phyloP scores from a whole-genome alignment of 35 echinoderm and acorn worm genomes.

The Ophiothrix spiculata region DNA sequence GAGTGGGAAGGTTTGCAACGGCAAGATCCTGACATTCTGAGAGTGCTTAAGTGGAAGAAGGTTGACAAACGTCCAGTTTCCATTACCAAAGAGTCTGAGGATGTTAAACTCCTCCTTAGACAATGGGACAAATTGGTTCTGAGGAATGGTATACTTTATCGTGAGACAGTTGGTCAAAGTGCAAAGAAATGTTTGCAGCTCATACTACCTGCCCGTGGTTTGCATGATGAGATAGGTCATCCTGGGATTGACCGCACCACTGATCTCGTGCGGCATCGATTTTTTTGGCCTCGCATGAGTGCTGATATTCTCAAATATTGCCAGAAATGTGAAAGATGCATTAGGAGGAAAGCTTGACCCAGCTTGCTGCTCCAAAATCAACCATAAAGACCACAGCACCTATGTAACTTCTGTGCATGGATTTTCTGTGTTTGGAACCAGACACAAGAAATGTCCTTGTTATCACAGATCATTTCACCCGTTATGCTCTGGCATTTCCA shows the following conservation, averaged over 20 bases:
- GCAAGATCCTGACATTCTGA: no score
- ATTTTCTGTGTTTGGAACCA: constrained; percentile 56
- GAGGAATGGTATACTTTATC: constrained; percentile 23
- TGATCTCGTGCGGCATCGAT: constrained; percentile 48
- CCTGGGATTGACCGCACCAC: constrained; percentile 45
- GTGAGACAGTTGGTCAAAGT: neutral
- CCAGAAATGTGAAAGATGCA: constrained; percentile 23
- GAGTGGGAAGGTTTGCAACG: no score
- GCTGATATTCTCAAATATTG: neutral
- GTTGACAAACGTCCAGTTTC: neutral
- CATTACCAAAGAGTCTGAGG: constrained; percentile 3
- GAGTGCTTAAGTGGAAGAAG: no score
- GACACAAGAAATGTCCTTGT: constrained; percentile 47
- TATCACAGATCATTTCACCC: constrained; percentile 52
- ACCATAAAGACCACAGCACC: constrained; percentile 49
- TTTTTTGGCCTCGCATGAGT: constrained; percentile 47
- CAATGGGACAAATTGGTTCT: constrained; percentile 24
- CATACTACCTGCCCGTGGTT: neutral
- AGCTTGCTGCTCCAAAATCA: constrained; percentile 10
- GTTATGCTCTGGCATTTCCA: constrained; percentile 37
- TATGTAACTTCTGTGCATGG: constrained; percentile 68
- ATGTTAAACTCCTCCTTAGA: no score
- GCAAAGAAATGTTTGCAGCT: constrained; percentile 15
- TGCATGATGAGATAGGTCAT: constrained; percentile 60
- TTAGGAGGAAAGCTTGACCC: constrained; percentile 12